phyloP scores from a whole-genome alignment of 2,113 vertebrate species.

The Seriola dumerili region DNA sequence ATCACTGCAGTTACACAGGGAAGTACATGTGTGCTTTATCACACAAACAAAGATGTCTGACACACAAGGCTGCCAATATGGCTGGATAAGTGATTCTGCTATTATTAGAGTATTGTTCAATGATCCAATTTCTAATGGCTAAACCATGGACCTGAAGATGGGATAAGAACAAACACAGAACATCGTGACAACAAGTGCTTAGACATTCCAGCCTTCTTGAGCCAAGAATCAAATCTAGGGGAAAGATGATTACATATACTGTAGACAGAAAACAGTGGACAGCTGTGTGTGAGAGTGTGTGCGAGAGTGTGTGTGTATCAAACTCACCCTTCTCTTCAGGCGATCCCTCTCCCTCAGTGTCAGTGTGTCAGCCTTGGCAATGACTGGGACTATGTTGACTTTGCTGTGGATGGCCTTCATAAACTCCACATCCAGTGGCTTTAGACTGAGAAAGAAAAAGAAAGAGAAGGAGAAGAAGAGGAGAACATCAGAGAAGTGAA shows the following conservation, averaged over 20 bases:
- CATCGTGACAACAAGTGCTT: constrained; percentile 17
- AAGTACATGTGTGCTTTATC: not conserved
- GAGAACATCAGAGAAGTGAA: not conserved
- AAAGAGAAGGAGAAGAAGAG: not conserved
- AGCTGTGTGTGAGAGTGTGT: not conserved
- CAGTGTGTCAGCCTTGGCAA: constrained; percentile 91
- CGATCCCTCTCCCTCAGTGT: constrained; percentile 90
- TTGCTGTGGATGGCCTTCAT: constrained; percentile 95
- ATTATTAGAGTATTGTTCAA: constrained; percentile 17
- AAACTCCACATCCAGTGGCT: constrained; percentile 93
- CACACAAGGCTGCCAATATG: constrained; percentile 11
- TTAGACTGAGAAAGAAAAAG: constrained; percentile 79
- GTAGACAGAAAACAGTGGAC: not conserved
- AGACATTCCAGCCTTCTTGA: constrained; percentile 9
- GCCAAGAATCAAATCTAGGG: constrained; percentile 2
- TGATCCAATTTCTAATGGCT: constrained; percentile 35
- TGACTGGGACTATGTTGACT: constrained; percentile 94
- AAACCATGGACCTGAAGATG: constrained; percentile 20
- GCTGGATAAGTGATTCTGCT: constrained; percentile 4
- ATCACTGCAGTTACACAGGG: constrained; percentile 12
- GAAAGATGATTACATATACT: not conserved
- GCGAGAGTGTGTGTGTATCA: not conserved
- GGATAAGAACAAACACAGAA: constrained; percentile 29
- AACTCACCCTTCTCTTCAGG: constrained; percentile 90
- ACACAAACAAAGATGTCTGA: constrained; percentile 27